Conservation (phyloP, 2,113 vertebrate species). For the Terrapene triunguis region DNA sequence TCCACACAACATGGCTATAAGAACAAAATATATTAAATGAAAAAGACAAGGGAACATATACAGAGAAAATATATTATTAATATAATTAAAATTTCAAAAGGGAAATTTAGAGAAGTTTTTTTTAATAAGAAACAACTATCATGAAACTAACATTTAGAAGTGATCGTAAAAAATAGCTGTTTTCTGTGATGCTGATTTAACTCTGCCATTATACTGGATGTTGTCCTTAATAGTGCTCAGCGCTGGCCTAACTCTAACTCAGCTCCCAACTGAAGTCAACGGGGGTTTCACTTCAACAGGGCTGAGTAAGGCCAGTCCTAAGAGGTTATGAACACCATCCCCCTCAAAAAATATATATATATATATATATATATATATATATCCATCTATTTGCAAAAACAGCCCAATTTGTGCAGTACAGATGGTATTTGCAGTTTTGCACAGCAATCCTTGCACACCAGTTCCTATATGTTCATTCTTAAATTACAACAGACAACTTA, state of each 20-base stretch:
- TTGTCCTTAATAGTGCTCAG: not conserved
- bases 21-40: not conserved
- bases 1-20: not conserved
- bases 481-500: not conserved
- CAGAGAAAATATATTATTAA: not conserved
- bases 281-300: not conserved
- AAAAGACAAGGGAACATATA: not conserved
- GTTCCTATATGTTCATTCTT: not conserved
- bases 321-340: not conserved
- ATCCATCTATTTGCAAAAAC: not conserved
- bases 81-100: not conserved
- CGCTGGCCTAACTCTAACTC: accelerated
- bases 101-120: not conserved
- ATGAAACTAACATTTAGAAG: not conserved
- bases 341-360: too few species aligned
- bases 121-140: not conserved
- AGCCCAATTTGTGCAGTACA: not conserved
- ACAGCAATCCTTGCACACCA: not conserved
- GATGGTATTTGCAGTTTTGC: not conserved
- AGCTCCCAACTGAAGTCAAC: accelerated
- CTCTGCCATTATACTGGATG: not conserved
- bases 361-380: too few species aligned
- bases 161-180: not conserved
- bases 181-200: not conserved
- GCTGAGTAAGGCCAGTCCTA: not conserved